Conservation (phyloP, 2,113 vertebrate species). For the Sapajus apella region DNA sequence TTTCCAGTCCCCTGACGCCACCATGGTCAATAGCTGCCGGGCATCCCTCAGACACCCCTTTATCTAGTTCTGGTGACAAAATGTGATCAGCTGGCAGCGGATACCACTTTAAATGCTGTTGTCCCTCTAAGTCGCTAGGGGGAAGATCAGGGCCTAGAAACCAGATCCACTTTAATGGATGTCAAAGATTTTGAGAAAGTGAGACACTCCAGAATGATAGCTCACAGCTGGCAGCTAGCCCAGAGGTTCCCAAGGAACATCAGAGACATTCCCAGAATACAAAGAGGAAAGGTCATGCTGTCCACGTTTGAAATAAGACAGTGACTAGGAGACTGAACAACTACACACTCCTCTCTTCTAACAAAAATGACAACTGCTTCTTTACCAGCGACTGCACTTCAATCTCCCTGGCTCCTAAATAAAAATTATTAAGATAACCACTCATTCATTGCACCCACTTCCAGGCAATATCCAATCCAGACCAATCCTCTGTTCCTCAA, state of each 20-base stretch:
- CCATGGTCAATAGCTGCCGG: accelerated
- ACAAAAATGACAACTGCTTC: neutral
- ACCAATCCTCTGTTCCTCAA: neutral
- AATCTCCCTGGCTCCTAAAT: neutral
- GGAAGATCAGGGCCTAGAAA: neutral
- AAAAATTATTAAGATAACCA: neutral
- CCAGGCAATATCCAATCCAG: neutral
- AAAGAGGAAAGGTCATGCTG: neutral
- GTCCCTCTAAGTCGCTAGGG: neutral
- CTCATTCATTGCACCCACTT: neutral
- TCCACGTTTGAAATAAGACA: neutral
- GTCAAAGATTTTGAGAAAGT: neutral
- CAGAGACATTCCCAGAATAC: neutral
- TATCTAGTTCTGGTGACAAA: neutral
- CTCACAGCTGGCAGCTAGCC: neutral
- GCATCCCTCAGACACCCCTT: neutral
- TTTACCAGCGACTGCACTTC: neutral
- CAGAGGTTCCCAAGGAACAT: neutral
- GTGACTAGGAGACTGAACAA: neutral
- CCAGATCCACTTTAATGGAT: neutral
- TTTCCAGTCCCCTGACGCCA: too few species aligned
- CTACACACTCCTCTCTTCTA: neutral
- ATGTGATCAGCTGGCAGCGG: neutral
- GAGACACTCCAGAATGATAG: neutral
- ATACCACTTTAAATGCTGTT: neutral